Base-by-base conservation (phyloP, 2,888 invertebrate genomes). In the Hirudinaria manillensis region DNA sequence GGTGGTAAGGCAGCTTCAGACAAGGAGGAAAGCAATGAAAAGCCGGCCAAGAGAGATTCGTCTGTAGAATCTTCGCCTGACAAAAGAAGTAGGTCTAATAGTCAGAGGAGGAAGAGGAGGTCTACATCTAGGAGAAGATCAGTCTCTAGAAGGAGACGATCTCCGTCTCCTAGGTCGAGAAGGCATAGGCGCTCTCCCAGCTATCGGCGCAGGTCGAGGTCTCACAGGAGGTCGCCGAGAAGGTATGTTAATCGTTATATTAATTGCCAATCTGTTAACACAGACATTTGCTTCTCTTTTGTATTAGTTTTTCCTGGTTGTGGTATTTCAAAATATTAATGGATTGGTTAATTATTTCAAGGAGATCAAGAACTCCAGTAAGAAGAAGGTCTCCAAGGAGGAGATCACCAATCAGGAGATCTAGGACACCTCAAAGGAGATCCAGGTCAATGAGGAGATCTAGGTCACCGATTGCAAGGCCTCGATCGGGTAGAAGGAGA, bases 151-250 rank as follows among this genome's bases (percentile, higher is more conserved):
- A 34, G 74, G 56, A 75, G 73, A 4, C 65, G 76, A 38, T 76
- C 77, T 53, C 76, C 77, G 7, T 76, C 76, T 21, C 78, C 78
- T 16, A 70, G 76, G 29, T 38, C 70, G 7, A 67, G 77, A 29
- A 51, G 45, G 10, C 72, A 67, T 21, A 51, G 74, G n/a, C 77
- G 61, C n/a, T 73, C 77, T 55, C 67, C 72, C 7, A 27, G 65
- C 21, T 19, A 38, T 10, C n/a, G 34, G 16, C 27, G 1, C 0
- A 32, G 36, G 71, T 53, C 19, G 29, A 71, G 71, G 51, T 53
- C 19, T 32, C 74, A 19, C 21, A 45, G 29, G 24, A 61, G 61
- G 21, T 61, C 61, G 19, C 61, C 29, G 13, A 61, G 61, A 61
- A 61, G 61, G 61, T 61, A 27, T 45, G 10, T 45, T 45, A 16